Conservation (phyloP, 1,140 invertebrate species). For the Aphaenogaster ashmeadi region DNA sequence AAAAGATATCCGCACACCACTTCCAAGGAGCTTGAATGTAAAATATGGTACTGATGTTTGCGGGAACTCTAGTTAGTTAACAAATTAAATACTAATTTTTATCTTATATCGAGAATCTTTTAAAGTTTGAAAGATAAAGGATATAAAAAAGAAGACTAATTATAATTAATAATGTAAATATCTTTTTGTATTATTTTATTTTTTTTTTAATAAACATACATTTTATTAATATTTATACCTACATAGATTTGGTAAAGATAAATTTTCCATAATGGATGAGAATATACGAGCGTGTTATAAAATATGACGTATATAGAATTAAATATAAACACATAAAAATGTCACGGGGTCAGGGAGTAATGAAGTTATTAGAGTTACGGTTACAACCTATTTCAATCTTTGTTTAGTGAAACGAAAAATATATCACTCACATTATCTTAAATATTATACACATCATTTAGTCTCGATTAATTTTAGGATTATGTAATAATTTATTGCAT, state of each 20-base stretch:
- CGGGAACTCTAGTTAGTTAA: background rate
- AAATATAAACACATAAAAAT: constrained; percentile 48
- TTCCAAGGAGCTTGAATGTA: background rate
- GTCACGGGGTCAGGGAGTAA: constrained; percentile 10
- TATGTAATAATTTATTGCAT: background rate
- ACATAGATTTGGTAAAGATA: constrained; percentile 2
- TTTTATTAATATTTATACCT: background rate
- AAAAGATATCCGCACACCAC: background rate
- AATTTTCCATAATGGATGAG: constrained; percentile 8
- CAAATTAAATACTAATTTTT: constrained; percentile 9
- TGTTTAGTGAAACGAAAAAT: constrained; percentile 7
- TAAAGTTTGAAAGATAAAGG: background rate
- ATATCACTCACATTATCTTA: background rate
- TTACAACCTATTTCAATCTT: constrained; percentile 20
- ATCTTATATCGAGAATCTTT: background rate
- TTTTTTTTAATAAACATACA: background rate
- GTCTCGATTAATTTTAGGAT: constrained; percentile 2
- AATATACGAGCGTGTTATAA: constrained; percentile 2
- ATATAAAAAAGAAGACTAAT: background rate
- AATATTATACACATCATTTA: background rate
- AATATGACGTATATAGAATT: constrained; percentile 17
- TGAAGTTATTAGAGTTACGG: constrained; percentile 23
- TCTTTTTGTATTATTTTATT: background rate
- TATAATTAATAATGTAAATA: background rate
- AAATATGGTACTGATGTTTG: background rate